Conservation (phyloP, 2,113 vertebrate species). For the Okapia johnstoni region DNA sequence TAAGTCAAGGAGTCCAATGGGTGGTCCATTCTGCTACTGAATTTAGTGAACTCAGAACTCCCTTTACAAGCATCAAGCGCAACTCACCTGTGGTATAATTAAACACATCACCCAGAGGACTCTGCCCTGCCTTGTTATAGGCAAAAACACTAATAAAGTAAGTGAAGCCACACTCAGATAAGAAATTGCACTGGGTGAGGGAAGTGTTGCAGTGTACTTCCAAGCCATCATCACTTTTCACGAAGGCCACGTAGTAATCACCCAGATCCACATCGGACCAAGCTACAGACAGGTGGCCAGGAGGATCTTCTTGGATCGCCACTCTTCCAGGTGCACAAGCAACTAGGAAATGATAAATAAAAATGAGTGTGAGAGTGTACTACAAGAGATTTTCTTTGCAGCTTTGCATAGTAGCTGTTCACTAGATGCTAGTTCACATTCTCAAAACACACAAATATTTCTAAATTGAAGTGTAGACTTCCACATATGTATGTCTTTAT, state of each 20-base stretch:
- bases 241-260: slow-evolving; percentile 88
- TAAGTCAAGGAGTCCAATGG: neutral
- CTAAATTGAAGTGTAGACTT: neutral
- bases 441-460: neutral
- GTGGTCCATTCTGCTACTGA: neutral
- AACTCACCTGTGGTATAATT: slow-evolving; percentile 92
- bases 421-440: neutral
- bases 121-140: slow-evolving; percentile 90
- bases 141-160: slow-evolving; percentile 91
- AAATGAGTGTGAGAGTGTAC: neutral
- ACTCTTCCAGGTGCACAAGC: slow-evolving; percentile 87
- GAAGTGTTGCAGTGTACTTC: slow-evolving; percentile 92
- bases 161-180: slow-evolving; percentile 89
- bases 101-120: slow-evolving; percentile 82
- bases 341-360: slow-evolving; percentile 75
- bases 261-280: slow-evolving; percentile 82
- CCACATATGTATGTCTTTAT: neutral
- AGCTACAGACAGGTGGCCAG: slow-evolving; percentile 84
- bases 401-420: neutral
- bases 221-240: slow-evolving; percentile 91
- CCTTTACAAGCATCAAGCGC: neutral
- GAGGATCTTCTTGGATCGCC: slow-evolving; percentile 80
- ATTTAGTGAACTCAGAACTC: neutral
- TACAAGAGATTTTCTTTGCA: neutral
- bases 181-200: slow-evolving; percentile 82